Evolutionary conservation across 2,888 invertebrate genomes (phyloP).

Genomic region (Nomada ruficornis): DNA sequence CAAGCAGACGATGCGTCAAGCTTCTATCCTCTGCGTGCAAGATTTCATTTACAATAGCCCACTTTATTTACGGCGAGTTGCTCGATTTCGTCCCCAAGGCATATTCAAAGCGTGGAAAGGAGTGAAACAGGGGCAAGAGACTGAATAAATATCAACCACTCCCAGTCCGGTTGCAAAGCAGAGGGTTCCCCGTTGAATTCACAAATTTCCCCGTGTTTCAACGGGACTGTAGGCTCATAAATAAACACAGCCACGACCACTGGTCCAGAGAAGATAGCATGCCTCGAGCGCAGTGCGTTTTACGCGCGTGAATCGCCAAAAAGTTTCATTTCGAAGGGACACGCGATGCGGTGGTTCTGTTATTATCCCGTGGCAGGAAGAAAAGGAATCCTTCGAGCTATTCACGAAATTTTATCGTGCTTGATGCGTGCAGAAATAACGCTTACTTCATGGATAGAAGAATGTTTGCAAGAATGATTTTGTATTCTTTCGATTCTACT

Average conservation of each 20-base stretch:
- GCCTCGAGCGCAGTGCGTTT: conserved; percentile 11
- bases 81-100: too few relatives aligned
- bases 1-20: too few relatives aligned
- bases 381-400: not conserved
- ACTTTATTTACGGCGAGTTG: too few relatives aligned
- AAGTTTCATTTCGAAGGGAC: conserved; percentile 20
- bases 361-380: conserved; percentile 18
- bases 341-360: conserved; percentile 34
- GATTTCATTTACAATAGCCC: too few relatives aligned
- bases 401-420: not conserved
- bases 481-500: too few relatives aligned
- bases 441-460: too few relatives aligned
- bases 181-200: not conserved
- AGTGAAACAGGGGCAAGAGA: not conserved
- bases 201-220: conserved; percentile 30
- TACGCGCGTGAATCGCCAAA: conserved; percentile 12
- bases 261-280: not conserved
- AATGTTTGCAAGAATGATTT: too few relatives aligned
- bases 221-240: conserved; percentile 20
- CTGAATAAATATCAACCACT: conserved; percentile 23
- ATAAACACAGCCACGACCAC: conserved; percentile 24
- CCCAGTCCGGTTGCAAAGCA: not conserved
- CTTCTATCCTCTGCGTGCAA: too few relatives aligned
- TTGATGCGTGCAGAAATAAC: not conserved
- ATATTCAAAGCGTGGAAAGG: not conserved